Evolutionary conservation across 2,797 vertebrate species (phyloP), one percentile per base, ranked within the genome.

Genomic region (Synaphobranchus kaupii): DNA sequence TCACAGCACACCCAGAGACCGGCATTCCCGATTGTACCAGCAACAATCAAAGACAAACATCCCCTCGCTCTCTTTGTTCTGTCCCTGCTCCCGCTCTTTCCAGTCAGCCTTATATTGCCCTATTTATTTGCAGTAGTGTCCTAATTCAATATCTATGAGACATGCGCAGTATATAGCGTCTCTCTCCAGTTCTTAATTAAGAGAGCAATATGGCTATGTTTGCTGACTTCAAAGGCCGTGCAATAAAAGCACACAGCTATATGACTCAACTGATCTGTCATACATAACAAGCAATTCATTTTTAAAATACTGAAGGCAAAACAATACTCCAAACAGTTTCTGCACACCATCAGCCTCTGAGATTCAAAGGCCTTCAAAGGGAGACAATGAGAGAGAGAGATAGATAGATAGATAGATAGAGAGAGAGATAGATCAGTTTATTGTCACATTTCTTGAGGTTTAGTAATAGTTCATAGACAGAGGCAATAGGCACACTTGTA

Each of bases 51-150:
- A 52, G 80, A 47, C 80, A 82, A 86, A 68, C 78, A 39, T 54
- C 47, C 71, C 25, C 44, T 50, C 48, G 20, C 22, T 47, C 84
- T 28, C 84, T 56, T 22, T 47, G 86, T 60, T 84, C 47, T 85
- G 71, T 84, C 9, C 0, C 66, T 63, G n/a, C 89, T 86, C 91
- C 93, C 92, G 84, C 47, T 85, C 73, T 84, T 1, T 31, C 78
- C 60, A 80, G 39, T 48, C 60, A 22, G 54, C 78, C 73, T n/a
- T 63, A 12, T 82, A 68, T 48, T 34, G 10, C 44, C 44, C 52
- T 82, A n/a, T 66, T 66, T 81, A 52, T 83, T 82, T 68, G 47
- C 78, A 34, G 54, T 63, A 31, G 8, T 1, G 56, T 47, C 58
- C 31, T 47, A 80, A 80, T 80, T 80, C 52, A 48, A 56, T 47